Evolutionary conservation across 1,140 invertebrate species (phyloP), one percentile per base, ranked within the genome.

Genomic region (Ooceraea biroi): DNA sequence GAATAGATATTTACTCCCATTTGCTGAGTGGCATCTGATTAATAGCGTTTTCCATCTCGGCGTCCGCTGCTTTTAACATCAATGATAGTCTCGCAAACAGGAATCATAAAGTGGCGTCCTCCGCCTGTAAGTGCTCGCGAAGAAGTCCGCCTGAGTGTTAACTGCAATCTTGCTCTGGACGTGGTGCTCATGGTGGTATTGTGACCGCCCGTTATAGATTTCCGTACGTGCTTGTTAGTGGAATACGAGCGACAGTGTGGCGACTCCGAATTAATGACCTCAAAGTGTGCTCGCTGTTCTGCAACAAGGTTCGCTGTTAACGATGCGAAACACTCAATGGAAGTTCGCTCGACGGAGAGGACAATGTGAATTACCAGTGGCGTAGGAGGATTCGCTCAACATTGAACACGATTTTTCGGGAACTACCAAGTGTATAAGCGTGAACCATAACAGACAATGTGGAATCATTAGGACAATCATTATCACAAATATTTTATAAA

Each of bases 21-120:
- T 97, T 97, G 82, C 96, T 96, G 80, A 97, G 95, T 10, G 96
- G 96, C 96, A 97, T 97, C 83, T 96, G 95, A 71, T 97, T 95
- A 66, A 97, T 97, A 55, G 96, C 96, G 48, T 96, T 95, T 57
- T 96, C 95, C 97, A 98, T 97, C 87, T 96, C 95, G 0, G 95
- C 95, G 90, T 97, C 96, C 0, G 97, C 97, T 10, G 95, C 95
- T 84, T 95, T 96, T 25, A 97, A 91, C 95, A 97, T 96, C 85
- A 96, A 86, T 96, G 95, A 91, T 97, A 97, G 82, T 96, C 95
- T 17, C 96, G 95, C 3, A 97, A 91, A 90, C 96, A 97, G 57
- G 96, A 96, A 80, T 96, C 96, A 97, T 96, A 82, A 97, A 96
- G 30, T 94, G n/a, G 92, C 0, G 93, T 94, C 27, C 93, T 90